Evolutionary conservation across 2,888 invertebrate genomes (phyloP).

Genomic region (Parasteatoda lunata): DNA sequence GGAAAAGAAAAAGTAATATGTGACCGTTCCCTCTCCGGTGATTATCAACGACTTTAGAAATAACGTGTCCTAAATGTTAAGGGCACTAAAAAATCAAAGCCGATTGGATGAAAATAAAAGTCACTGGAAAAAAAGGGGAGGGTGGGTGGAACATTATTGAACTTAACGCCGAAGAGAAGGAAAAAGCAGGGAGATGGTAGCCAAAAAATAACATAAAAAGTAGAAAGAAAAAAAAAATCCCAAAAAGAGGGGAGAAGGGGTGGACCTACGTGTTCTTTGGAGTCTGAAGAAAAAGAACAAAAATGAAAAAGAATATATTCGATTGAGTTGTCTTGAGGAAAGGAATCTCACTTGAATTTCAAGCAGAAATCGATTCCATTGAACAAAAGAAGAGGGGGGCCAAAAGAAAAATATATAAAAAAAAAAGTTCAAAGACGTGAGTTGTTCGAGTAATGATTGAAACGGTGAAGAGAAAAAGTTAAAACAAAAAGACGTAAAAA

Average conservation of each 20-base stretch:
- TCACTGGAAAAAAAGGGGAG: conserved; percentile 33
- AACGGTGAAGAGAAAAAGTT: conserved; percentile 13
- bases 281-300: conserved; percentile 2
- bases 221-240: not conserved
- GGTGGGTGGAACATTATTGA: not conserved
- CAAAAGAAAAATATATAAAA: conserved; percentile 6
- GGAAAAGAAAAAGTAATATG: no score
- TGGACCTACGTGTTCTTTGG: conserved; percentile 4
- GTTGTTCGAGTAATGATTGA: conserved; percentile 58
- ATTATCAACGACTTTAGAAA: conserved; percentile 47
- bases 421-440: conserved; percentile 42
- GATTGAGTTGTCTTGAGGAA: conserved; percentile 54
- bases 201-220: conserved; percentile 44
- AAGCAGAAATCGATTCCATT: conserved; percentile 62
- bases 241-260: not conserved
- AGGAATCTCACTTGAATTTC: conserved; percentile 66
- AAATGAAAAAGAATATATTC: conserved; percentile 40
- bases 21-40: not conserved
- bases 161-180: conserved; percentile 25
- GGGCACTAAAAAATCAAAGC: conserved; percentile 44
- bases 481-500: conserved; percentile 1
- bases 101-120: conserved; percentile 59
- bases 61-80: conserved; percentile 55
- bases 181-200: conserved; percentile 5
- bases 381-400: conserved; percentile 42